Evolutionary conservation across 2,888 invertebrate species (phyloP).

Genomic region (Troides aeacus): DNA sequence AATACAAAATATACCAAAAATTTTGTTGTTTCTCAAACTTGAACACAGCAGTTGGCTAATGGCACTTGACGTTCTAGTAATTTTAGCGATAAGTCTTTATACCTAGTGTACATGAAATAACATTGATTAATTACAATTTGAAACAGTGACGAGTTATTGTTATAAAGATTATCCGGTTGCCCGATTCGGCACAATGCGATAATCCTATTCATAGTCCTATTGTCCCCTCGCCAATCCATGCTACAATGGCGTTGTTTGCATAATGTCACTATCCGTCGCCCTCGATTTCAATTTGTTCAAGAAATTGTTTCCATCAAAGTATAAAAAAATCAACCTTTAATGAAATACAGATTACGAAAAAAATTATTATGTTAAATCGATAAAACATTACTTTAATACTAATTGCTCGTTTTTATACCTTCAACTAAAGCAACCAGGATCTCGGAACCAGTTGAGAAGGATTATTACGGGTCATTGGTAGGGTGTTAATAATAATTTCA

Average conservation of each 20-base stretch:
- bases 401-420: conserved; percentile 11
- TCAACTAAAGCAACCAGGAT: background rate
- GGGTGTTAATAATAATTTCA: conserved; percentile 33
- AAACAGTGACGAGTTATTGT: conserved; percentile 62
- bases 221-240: conserved; percentile 55
- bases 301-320: too few species aligned
- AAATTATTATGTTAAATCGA: background rate
- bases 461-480: conserved; percentile 29
- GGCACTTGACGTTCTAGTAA: too few species aligned
- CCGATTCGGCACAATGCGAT: conserved; percentile 62
- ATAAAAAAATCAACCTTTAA: too few species aligned
- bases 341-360: too few species aligned
- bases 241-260: conserved; percentile 67
- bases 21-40: too few species aligned
- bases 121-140: conserved; percentile 35
- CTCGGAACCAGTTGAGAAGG: conserved; percentile 19
- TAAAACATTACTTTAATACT: background rate
- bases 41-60: too few species aligned
- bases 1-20: too few species aligned
- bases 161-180: conserved; percentile 67
- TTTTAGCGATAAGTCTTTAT: background rate
- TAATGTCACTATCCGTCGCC: conserved; percentile 58
- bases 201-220: conserved; percentile 62
- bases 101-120: conserved; percentile 1
- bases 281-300: conserved; percentile 41